Evolutionary conservation across 1,140 invertebrate species (phyloP).

Genomic region (Trichomalopsis sarcophagae): DNA sequence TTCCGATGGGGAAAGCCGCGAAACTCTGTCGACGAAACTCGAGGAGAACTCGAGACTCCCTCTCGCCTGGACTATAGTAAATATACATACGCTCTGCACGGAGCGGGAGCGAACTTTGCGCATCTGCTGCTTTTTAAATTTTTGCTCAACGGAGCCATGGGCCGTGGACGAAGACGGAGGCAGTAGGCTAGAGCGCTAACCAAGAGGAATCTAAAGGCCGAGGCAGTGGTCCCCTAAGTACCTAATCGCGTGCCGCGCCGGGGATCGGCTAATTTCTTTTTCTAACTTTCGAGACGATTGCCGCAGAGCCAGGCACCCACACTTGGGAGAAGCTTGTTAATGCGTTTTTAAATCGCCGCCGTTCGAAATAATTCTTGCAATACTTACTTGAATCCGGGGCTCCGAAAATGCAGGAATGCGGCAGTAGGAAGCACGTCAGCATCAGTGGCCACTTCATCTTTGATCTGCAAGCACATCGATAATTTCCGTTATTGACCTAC

Average conservation of each 20-base stretch:
- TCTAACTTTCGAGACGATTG: slow-evolving; percentile 46
- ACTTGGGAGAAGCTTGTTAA: slow-evolving; percentile 19
- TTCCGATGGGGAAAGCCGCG: slow-evolving; percentile 36
- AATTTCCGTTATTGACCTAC: neutral
- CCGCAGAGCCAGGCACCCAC: neutral
- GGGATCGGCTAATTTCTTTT: slow-evolving; percentile 50
- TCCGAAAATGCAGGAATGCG: slow-evolving; percentile 64
- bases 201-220: no score
- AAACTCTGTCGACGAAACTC: slow-evolving; percentile 36
- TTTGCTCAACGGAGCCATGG: neutral
- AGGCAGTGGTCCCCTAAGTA: neutral
- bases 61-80: slow-evolving; percentile 7
- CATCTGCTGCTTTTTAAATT: slow-evolving; percentile 16
- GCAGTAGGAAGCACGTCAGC: slow-evolving; percentile 65
- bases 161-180: neutral
- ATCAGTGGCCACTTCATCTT: slow-evolving; percentile 71
- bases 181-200: neutral
- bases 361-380: slow-evolving; percentile 18
- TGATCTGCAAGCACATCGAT: slow-evolving; percentile 56
- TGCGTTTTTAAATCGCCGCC: slow-evolving; percentile 37
- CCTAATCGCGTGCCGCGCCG: slow-evolving; percentile 41
- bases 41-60: slow-evolving; percentile 18
- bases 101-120: neutral
- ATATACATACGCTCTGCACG: neutral
- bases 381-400: slow-evolving; percentile 65